Conservation (phyloP, 1,140 invertebrate genomes). For the Calliphora vicina region DNA sequence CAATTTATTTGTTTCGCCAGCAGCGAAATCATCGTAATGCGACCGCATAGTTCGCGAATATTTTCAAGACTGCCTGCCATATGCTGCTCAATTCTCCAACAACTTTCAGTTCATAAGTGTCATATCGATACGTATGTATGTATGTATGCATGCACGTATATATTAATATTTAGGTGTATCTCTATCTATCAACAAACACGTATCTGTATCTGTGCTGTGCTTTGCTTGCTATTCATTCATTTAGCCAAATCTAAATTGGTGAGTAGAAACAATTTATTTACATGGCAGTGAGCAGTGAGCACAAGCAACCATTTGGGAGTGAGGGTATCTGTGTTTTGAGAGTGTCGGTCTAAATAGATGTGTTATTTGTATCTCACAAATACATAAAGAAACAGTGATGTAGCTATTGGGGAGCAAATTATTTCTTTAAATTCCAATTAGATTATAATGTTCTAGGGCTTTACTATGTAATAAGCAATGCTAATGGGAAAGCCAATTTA, state of each 20-base stretch:
- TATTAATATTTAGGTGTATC: background rate
- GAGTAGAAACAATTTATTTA: background rate
- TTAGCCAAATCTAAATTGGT: background rate
- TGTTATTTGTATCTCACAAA: background rate
- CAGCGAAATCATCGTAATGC: conserved; percentile 38
- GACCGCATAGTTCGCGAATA: conserved; percentile 44
- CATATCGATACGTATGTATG: background rate
- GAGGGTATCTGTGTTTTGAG: background rate
- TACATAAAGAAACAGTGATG: background rate
- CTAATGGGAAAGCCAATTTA: too few species aligned
- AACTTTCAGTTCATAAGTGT: background rate
- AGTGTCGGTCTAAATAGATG: background rate
- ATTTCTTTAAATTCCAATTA: too few species aligned
- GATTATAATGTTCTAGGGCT: too few species aligned
- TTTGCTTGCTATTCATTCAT: background rate
- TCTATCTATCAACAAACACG: too few species aligned
- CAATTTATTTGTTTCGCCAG: conserved; percentile 28
- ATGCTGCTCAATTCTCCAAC: conserved; percentile 1
- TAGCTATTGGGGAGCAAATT: too few species aligned
- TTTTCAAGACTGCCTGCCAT: conserved; percentile 41
- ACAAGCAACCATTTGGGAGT: background rate
- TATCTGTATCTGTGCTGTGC: too few species aligned
- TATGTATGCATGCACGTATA: background rate
- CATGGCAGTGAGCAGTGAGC: background rate
- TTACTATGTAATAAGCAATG: too few species aligned